phyloP scores from a whole-genome alignment of 2,888 invertebrate species.

The Neria commutata region DNA sequence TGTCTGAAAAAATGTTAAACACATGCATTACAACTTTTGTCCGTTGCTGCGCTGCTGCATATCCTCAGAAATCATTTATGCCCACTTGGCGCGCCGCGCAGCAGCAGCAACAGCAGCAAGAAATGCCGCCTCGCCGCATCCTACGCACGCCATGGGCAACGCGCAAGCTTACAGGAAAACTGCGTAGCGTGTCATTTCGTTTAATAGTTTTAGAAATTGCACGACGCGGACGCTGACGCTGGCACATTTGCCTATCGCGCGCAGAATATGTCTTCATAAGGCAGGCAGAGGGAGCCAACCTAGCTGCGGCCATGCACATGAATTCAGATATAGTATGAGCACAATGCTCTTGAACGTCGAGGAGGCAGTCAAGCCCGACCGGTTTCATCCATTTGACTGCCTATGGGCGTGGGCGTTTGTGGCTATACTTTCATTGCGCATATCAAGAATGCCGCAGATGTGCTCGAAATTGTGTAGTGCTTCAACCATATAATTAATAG shows the following conservation, averaged over 20 bases:
- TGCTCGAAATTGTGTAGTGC: too few relatives aligned
- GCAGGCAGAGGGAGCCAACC: not conserved
- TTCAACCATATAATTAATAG: too few relatives aligned
- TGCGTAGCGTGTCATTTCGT: not conserved
- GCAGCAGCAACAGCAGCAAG: not conserved
- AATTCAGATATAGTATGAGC: too few relatives aligned
- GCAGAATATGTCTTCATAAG: constrained; percentile 2
- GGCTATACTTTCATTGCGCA: too few relatives aligned
- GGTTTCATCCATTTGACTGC: too few relatives aligned
- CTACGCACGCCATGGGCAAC: not conserved
- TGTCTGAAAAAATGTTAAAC: not conserved
- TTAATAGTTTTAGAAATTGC: not conserved
- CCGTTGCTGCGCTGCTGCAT: not conserved
- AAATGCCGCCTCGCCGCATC: not conserved
- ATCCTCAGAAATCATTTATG: not conserved
- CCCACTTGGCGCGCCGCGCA: too few relatives aligned
- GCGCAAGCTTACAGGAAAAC: constrained; percentile 1
- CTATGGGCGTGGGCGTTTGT: too few relatives aligned
- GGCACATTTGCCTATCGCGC: not conserved
- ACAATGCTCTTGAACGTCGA: too few relatives aligned
- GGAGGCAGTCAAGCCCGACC: too few relatives aligned
- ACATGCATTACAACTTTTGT: constrained; percentile 1
- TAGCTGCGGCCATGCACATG: too few relatives aligned
- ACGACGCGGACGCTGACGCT: not conserved
- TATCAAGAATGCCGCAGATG: too few relatives aligned